These are phyloP conservation scores for Garrulus glandarius DNA, from an alignment of 2,797 vertebrate genomes.

Conservation along the genomic window DNA sequence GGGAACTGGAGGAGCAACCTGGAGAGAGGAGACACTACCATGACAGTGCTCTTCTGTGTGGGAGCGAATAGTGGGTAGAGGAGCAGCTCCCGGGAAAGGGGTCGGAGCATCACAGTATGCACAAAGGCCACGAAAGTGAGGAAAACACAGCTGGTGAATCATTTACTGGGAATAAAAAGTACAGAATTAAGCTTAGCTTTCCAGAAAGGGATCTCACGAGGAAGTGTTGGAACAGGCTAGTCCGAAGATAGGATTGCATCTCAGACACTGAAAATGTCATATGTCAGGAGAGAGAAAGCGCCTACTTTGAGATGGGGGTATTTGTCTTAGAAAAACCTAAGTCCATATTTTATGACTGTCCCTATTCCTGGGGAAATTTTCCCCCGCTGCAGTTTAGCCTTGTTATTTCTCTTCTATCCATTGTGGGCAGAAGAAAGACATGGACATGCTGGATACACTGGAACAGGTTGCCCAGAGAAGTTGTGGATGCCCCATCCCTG, in stretches of 20 bases:
- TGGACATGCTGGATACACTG: neutral
- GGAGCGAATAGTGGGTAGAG: neutral
- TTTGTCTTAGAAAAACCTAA: neutral
- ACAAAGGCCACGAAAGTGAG: neutral
- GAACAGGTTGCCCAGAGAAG: neutral
- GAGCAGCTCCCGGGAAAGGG: neutral
- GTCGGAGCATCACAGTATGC: neutral
- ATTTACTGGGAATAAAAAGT: neutral
- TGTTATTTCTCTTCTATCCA: neutral
- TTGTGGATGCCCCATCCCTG: neutral
- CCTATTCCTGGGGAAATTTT: neutral
- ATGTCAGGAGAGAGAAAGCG: fast-evolving
- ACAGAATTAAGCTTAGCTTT: neutral
- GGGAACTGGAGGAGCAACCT: neutral
- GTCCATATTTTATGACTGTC: neutral
- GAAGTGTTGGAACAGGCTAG: neutral
- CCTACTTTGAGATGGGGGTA: neutral
- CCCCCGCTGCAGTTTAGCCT: neutral
- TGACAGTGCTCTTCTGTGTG: neutral
- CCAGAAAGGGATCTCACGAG: fast-evolving
- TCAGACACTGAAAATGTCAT: neutral
- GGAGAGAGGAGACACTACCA: fast-evolving
- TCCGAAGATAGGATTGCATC: neutral
- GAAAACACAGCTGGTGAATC: neutral
- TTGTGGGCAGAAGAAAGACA: neutral